Base-by-base conservation (phyloP, 2,113 vertebrate genomes). In the Sphyrna mokarran region DNA sequence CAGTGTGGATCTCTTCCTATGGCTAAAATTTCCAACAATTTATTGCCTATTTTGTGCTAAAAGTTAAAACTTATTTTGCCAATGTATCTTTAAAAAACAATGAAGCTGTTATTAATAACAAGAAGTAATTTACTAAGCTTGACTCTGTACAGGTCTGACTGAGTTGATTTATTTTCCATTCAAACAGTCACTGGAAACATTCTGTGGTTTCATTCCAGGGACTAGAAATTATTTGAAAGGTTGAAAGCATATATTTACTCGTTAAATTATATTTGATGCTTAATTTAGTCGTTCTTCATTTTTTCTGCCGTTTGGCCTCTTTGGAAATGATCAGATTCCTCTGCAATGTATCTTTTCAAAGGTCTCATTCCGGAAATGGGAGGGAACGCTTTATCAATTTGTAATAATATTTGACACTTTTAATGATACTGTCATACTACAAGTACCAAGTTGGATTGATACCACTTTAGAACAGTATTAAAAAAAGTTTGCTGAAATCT, bases 211-310 rank as follows among this genome's bases (percentile, higher is more conserved):
- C 37, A 54, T 48, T 48, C 43, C 68, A 95, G 20, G 69, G 37
- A 94, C n/a, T 2, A 10, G 58, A 66, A 94, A 40, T 70, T 95
- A 72, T 70, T 14, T 72, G 93, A 54, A 95, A 95, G 40, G 23
- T 72, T 95, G 40, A 95, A 72, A 40, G 68, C 13, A 72, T 48
- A n/a, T 69, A 70, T 70, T 69, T 68, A 93, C 16, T 93, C 3
- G 33, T n/a, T 37, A 18, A 58, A 66, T 94, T 68, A 72, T 69
- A 95, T 72, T 70, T 54, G 20, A 48, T 95, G 66, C 23, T 95
- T 95, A 72, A 95, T 18, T 95, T 72, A 95, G 20, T 22, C 5
- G 22, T 93, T 40, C 68, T 95, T 95, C 43, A 37, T 70, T 95
- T 63, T 18, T n/a, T 40, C n/a, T 69, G n/a, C 10, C 18, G 4